Evolutionary conservation across 2,797 vertebrate genomes (phyloP).

Genomic region (Melanogrammus aeglefinus): DNA sequence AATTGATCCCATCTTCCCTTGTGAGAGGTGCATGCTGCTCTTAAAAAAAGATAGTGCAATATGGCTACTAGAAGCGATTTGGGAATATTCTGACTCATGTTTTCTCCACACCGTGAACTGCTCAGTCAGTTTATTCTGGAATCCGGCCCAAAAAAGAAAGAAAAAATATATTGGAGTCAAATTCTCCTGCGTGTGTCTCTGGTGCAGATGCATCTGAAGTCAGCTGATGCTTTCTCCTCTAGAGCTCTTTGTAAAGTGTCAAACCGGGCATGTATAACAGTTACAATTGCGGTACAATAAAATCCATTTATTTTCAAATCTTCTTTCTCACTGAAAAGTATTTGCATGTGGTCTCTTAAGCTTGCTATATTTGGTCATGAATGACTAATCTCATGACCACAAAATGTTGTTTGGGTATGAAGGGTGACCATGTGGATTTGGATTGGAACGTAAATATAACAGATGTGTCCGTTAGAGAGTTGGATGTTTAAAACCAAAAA

Average conservation of each 20-base stretch:
- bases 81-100: background rate
- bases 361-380: too few relatives aligned
- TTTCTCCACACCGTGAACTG: background rate
- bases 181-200: constrained; percentile 1
- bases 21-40: background rate
- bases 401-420: too few relatives aligned
- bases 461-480: too few relatives aligned
- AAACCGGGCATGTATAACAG: background rate
- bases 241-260: background rate
- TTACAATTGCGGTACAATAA: too few relatives aligned
- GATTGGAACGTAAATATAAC: too few relatives aligned
- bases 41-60: background rate
- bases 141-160: background rate
- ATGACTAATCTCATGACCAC: too few relatives aligned
- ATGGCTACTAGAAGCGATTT: background rate
- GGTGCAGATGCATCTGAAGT: background rate
- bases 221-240: background rate
- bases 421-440: too few relatives aligned
- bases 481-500: too few relatives aligned
- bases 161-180: background rate
- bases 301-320: too few relatives aligned
- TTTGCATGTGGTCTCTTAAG: too few relatives aligned
- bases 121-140: background rate
- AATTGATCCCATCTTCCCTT: background rate
- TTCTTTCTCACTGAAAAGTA: too few relatives aligned